phyloP scores from a whole-genome alignment of 2,113 vertebrate species.

The Peucedramus taeniatus region DNA sequence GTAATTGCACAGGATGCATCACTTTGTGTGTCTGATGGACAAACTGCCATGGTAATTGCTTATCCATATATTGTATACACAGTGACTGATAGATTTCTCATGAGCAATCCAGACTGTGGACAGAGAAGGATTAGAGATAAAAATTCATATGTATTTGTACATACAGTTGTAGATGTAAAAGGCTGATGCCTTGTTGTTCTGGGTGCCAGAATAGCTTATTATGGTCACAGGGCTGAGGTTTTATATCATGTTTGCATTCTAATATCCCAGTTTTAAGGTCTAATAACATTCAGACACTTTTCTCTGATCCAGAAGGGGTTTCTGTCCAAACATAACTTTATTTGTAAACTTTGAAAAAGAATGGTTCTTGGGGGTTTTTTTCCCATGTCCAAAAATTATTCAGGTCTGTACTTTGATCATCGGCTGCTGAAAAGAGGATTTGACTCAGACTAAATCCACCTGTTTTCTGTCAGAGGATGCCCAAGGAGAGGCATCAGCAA shows the following conservation, averaged over 20 bases:
- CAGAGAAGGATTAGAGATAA: background rate
- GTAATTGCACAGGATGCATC: background rate
- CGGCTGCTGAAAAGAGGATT: background rate
- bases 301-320: background rate
- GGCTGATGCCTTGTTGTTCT: background rate
- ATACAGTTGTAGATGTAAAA: background rate
- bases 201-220: background rate
- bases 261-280: background rate
- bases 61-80: background rate
- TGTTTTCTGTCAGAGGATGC: background rate
- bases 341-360: background rate
- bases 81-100: background rate
- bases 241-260: background rate
- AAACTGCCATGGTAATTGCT: background rate
- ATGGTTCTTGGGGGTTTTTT: background rate
- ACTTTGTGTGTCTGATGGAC: background rate
- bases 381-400: background rate
- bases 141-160: background rate
- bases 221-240: background rate
- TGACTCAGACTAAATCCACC: background rate
- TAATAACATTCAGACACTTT: background rate
- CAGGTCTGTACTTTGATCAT: background rate
- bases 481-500: background rate
- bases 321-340: background rate
- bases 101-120: background rate